A percentile compares a stretch with the other conserved stretches of the same genome.
Conservation (phyloP, 2,797 vertebrate genomes). For the Pangasius macronema region DNA sequence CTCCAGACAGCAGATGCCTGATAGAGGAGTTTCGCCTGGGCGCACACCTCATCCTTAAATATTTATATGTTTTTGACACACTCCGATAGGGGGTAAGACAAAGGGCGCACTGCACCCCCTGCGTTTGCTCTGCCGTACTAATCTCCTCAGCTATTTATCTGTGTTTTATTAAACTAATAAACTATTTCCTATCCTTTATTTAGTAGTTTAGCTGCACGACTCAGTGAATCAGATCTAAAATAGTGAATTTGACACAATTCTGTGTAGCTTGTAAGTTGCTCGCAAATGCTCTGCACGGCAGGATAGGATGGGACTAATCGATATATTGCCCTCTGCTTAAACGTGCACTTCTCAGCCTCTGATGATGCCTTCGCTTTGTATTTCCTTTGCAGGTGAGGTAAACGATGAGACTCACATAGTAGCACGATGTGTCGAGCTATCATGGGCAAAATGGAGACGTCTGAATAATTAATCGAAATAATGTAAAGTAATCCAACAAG, state of each 20-base stretch:
- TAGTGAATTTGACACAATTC: not conserved
- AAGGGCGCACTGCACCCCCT: constrained; percentile 80
- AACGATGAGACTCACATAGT: constrained; percentile 63
- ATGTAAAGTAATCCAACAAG: constrained; percentile 81
- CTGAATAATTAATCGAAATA: constrained; percentile 84
- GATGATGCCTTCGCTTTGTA: constrained; percentile 30
- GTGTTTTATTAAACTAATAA: constrained; percentile 25
- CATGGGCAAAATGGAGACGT: constrained; percentile 70
- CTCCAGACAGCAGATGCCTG: constrained; percentile 88
- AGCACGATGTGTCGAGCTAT: constrained; percentile 66
- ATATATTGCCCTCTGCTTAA: constrained; percentile 31
- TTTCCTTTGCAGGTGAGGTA: constrained; percentile 48
- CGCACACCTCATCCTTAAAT: constrained; percentile 96
- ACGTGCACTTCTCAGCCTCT: constrained; percentile 30
- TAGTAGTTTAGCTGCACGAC: not conserved
- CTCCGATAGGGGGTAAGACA: constrained; percentile 85
- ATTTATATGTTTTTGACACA: constrained; percentile 97
- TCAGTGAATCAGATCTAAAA: constrained; percentile 8
- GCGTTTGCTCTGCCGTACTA: constrained; percentile 64
- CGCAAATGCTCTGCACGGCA: not conserved
- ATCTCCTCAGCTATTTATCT: constrained; percentile 66
- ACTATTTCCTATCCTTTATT: not conserved
- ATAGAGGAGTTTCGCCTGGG: constrained; percentile 81
- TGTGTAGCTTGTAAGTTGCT: not conserved
- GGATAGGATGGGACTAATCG: constrained; percentile 8